These are phyloP conservation scores for Ptiloglossa arizonensis DNA, from an alignment of 1,140 invertebrate species.

Conservation along the genomic window DNA sequence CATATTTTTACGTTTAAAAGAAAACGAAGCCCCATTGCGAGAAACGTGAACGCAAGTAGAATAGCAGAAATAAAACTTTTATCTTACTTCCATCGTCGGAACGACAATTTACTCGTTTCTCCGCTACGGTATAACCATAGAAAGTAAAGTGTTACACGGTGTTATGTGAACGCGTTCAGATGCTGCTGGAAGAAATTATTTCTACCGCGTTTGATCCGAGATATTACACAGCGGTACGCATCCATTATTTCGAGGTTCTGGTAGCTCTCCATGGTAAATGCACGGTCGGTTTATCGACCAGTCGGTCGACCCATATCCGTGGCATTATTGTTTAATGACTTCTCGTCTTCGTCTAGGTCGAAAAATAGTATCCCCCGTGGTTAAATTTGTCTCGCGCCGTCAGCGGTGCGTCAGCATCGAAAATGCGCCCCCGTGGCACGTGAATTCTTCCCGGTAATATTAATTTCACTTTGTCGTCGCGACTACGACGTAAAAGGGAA, in stretches of 20 bases:
- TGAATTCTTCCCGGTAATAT: neutral
- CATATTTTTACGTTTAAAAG: no score
- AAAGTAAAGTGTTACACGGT: neutral
- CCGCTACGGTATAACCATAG: neutral
- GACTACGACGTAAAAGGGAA: neutral
- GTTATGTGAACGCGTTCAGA: neutral
- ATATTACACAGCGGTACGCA: constrained; percentile 23
- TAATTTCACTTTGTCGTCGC: neutral
- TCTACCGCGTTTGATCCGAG: neutral
- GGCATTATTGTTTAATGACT: constrained; percentile 54
- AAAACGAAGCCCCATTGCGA: no score
- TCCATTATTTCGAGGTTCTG: constrained; percentile 32
- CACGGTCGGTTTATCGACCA: constrained; percentile 49
- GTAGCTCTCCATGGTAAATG: constrained; percentile 4
- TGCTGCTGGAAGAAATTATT: neutral
- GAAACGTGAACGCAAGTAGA: no score
- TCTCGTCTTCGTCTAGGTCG: constrained; percentile 20
- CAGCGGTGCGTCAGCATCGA: neutral
- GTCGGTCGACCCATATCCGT: constrained; percentile 50
- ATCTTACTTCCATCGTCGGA: neutral
- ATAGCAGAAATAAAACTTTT: neutral
- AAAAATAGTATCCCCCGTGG: constrained; percentile 31
- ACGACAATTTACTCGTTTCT: neutral
- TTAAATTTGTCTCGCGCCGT: constrained; percentile 8
- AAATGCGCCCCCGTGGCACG: no score